Conservation (phyloP, 2,888 invertebrate genomes). For the Eurois occulta region DNA sequence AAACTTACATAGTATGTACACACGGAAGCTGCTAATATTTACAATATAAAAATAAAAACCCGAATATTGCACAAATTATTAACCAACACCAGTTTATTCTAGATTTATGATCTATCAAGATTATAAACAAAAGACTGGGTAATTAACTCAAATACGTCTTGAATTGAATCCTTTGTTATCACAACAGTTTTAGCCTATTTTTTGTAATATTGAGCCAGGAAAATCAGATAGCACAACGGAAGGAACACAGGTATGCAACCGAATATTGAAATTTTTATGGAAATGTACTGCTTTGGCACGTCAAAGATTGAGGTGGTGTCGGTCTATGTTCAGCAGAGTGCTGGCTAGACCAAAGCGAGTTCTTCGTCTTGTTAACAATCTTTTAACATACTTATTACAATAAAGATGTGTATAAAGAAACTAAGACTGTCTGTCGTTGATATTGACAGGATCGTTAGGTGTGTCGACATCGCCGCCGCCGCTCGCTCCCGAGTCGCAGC, state of each 20-base stretch:
- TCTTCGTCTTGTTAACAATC: conserved; percentile 1
- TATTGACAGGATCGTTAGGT: conserved; percentile 73
- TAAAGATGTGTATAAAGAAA: not conserved
- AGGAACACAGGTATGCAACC: not conserved
- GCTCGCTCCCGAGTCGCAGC: conserved; percentile 24
- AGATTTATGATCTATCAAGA: conserved; percentile 12
- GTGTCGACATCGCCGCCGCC: conserved; percentile 65
- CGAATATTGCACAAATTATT: not conserved
- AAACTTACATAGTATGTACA: conserved; percentile 27
- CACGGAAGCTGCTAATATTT: conserved; percentile 59
- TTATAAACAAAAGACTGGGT: conserved; percentile 10
- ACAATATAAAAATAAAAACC: conserved; percentile 29
- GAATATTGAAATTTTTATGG: not conserved
- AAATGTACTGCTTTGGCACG: not conserved
- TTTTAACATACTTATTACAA: conserved; percentile 7
- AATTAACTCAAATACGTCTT: not conserved
- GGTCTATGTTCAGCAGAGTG: not conserved
- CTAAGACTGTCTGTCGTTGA: conserved; percentile 45
- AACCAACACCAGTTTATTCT: conserved; percentile 7
- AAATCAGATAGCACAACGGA: not conserved
- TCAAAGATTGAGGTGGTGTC: not conserved
- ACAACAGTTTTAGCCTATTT: not conserved
- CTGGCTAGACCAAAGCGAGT: not conserved
- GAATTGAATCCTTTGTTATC: not conserved
- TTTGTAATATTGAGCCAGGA: not conserved